A percentile compares a stretch with the other conserved stretches of the same genome.
Conservation (phyloP, 1,140 invertebrate genomes). For the Pomacea maculata region DNA sequence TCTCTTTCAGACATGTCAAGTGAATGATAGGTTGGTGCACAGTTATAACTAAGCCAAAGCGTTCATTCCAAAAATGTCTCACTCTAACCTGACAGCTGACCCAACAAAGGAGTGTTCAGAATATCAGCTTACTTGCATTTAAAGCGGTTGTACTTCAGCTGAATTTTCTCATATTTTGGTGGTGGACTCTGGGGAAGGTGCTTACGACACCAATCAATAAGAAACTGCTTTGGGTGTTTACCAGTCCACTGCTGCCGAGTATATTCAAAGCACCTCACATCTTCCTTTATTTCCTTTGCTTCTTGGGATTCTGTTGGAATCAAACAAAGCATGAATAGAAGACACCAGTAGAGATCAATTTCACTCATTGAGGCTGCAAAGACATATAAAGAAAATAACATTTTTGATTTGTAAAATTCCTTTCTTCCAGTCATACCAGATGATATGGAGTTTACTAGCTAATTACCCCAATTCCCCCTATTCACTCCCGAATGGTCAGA, state of each 20-base stretch:
- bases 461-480: too few species aligned
- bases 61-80: background rate
- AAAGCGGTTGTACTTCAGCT: slow-evolving; percentile 44
- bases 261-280: slow-evolving; percentile 57
- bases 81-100: background rate
- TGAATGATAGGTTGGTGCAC: background rate
- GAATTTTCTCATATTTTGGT: slow-evolving; percentile 54
- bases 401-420: too few species aligned
- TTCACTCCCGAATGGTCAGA: too few species aligned
- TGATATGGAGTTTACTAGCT: too few species aligned
- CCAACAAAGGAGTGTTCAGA: background rate
- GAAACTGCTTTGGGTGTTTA: slow-evolving; percentile 63
- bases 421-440: too few species aligned
- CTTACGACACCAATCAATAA: slow-evolving; percentile 63
- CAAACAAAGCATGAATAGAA: background rate
- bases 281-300: slow-evolving; percentile 18
- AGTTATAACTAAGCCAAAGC: background rate
- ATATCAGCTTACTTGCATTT: slow-evolving; percentile 45
- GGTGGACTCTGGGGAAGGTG: slow-evolving; percentile 54
- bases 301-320: background rate
- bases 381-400: too few species aligned
- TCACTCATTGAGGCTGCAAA: background rate
- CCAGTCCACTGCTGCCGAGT: slow-evolving; percentile 64
- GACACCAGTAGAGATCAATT: background rate
- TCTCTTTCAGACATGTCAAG: background rate